Evolutionary conservation across 2,113 vertebrate genomes (phyloP), one percentile per base, ranked within the genome.

Genomic region (Heterocephalus glaber): DNA sequence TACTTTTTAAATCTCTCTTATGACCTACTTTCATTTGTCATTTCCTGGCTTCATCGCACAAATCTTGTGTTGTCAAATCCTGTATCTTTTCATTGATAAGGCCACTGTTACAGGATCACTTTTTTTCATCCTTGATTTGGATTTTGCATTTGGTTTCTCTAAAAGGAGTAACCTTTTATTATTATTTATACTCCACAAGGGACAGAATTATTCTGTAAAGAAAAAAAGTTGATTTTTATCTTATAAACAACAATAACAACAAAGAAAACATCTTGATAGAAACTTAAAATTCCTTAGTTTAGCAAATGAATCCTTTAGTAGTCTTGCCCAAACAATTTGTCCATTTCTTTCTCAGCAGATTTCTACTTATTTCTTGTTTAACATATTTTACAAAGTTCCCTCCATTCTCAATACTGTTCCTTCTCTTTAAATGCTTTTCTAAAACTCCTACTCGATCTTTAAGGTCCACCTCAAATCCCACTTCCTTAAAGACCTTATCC

Each of bases 31-130:
- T 86, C 33, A 90, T 83, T 80, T 86, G 54, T 24, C 91, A 93
- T 54, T 66, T 86, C 54, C 65, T 83, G 74, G 54, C 26, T 74
- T 92, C 54, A 93, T 76, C 47, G 72, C 44, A 88, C 66, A 92
- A 90, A 86, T 38, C 47, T 92, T 47, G 66, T 20, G 3, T 79
- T 30, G 54, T 68, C 30, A 79, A 87, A 56, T 70, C 58, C 60
- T 94, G 33, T 13, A 54, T 14, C 58, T 96, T 94, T 90, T 44
- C 61, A 91, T 54, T 49, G 68, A 61, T 19, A 94, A 88, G 66
- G 49, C 14, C 28, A 63, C 16, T 66, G 9, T 86, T 38, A 91
- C 1, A 83, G 44, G 65, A 38, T 86, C 44, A 65, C 41, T 24
- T 79, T 35, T 49, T 88, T 94, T 83, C 38, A 90, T 89, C 17